Base-by-base conservation (phyloP, 2,113 vertebrate genomes). In the Oreochromis niloticus region DNA sequence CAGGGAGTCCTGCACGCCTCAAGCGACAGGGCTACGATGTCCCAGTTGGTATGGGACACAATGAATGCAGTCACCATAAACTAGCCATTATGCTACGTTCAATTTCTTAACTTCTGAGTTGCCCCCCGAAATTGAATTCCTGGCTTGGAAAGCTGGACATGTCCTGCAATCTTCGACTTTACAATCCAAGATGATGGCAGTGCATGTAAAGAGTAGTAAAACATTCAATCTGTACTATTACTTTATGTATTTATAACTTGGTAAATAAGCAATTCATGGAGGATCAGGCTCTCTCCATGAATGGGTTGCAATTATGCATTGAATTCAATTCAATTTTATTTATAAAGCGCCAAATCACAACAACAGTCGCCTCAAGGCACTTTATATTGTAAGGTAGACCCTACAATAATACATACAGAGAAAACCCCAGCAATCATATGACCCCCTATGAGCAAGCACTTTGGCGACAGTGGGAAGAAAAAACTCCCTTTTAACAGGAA, bases 261-360 rank as follows among this genome's bases (percentile, higher is more conserved):
- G 19, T 41, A 68, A 68, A 41, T 68, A 41, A 68, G 63, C 11
- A 0, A 41, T 41, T 68, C 19, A 9, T 22, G 63, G 63, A 68
- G 4, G 0, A 41, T 41, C 34, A 68, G 4, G 19, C 34, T 8
- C 19, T 5, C 0, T 39, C 34, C 1, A 7, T 22, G 34, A 68
- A 68, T 39, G 11, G 19, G 19, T 39, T 39, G 61, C 19, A 68
- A 3, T 0, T 5, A 68, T 11, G 0, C 63, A 68, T 4, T 68
- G 6, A 36, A 63, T 63, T 63, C 0, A 63, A 1, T 63, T 63
- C 3, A 63, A 4, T 63, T 36, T 63, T 63, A 11, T 63, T 63
- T 63, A 34, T 63, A 34, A 4, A 63, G 0, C 9, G 0, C 30
- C 0, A n/a, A 36, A 63, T 0, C 32, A 63, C 32, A 63, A 63